These are phyloP conservation scores for Blastobasis lacticolella DNA, from an alignment of 2,888 invertebrate species.

Conservation along the genomic window DNA sequence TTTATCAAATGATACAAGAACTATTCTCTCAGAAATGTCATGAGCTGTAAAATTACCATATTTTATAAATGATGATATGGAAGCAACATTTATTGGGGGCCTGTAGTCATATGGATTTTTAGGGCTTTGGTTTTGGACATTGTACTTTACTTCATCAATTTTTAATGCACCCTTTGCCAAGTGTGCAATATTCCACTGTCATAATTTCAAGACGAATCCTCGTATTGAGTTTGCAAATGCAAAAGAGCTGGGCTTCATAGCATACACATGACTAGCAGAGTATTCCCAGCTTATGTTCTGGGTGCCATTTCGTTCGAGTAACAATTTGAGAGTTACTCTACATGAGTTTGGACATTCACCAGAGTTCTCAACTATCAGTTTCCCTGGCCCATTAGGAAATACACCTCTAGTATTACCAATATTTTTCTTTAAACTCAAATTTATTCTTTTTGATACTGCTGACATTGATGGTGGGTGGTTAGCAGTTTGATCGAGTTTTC, in stretches of 20 bases:
- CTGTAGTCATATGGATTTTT: constrained; percentile 56
- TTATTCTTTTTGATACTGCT: constrained; percentile 58
- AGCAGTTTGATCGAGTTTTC: constrained; percentile 40
- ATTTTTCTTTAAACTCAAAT: constrained; percentile 71
- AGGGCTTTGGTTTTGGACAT: constrained; percentile 60
- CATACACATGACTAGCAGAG: constrained; percentile 77
- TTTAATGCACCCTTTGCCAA: constrained; percentile 64
- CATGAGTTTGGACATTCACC: constrained; percentile 82
- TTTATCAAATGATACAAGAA: constrained; percentile 85
- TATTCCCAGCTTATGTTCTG: constrained; percentile 76
- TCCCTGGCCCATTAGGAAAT: constrained; percentile 76
- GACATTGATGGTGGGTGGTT: constrained; percentile 41
- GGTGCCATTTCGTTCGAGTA: constrained; percentile 69
- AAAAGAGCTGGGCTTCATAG: constrained; percentile 82
- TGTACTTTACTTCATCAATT: constrained; percentile 56
- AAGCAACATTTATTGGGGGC: constrained; percentile 48
- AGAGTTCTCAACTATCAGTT: constrained; percentile 80
- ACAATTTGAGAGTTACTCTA: constrained; percentile 75
- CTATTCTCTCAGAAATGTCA: constrained; percentile 80
- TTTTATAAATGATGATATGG: constrained; percentile 60
- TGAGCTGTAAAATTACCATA: constrained; percentile 67
- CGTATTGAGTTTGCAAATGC: constrained; percentile 76
- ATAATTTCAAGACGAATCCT: constrained; percentile 87
- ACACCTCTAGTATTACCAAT: constrained; percentile 73
- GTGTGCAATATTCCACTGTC: constrained; percentile 82